A percentile compares a stretch with the other conserved stretches of the same genome.
Conservation (phyloP, 2,797 vertebrate genomes). For the Poecilia gillii region DNA sequence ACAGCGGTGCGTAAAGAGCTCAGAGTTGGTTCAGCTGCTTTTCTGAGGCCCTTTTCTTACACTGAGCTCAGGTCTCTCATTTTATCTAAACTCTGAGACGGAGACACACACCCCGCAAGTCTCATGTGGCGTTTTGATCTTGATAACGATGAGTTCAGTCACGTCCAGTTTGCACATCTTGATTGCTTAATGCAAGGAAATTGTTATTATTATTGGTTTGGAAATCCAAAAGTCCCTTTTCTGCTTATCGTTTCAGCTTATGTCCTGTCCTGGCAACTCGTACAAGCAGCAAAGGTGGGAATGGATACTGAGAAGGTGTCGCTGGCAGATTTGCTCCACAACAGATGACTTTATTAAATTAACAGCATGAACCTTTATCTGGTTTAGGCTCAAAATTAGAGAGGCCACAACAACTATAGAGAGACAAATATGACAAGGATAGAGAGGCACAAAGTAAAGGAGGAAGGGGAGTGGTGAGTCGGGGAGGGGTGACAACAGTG, state of each 20-base stretch:
- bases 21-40: slow-evolving; percentile 39
- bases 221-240: background rate
- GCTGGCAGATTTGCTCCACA: background rate
- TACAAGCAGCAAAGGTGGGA: background rate
- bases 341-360: background rate
- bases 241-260: background rate
- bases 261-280: background rate
- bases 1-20: slow-evolving; percentile 38
- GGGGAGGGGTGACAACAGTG: background rate
- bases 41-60: slow-evolving; percentile 42
- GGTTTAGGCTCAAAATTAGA: background rate
- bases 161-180: background rate
- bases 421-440: background rate
- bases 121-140: background rate
- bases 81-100: slow-evolving; percentile 32
- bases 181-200: background rate
- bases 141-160: background rate
- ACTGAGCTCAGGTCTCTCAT: slow-evolving; percentile 41
- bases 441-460: background rate
- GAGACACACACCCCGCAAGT: background rate
- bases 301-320: background rate
- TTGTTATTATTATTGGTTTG: background rate
- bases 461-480: too few relatives aligned
- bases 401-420: background rate
- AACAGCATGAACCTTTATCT: background rate